phyloP scores from a whole-genome alignment of 2,113 vertebrate genomes.

The Ramphastos sulfuratus region DNA sequence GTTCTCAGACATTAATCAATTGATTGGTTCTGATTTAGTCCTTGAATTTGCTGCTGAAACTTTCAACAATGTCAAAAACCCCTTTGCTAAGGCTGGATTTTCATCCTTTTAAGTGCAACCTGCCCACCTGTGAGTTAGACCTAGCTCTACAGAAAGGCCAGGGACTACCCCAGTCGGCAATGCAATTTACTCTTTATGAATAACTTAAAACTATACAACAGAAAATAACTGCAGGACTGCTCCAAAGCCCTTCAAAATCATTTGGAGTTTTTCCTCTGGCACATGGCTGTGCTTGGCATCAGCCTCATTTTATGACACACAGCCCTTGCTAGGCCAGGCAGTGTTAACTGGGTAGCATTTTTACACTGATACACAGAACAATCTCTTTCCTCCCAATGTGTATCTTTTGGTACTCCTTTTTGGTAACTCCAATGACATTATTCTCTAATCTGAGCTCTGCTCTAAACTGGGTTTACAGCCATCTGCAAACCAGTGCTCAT shows the following conservation, averaged over 20 bases:
- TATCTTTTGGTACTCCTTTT: neutral
- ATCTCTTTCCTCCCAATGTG: neutral
- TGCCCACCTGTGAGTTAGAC: neutral
- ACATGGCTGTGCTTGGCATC: neutral
- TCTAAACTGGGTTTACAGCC: constrained; percentile 46
- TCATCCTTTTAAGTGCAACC: neutral
- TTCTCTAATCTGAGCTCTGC: neutral
- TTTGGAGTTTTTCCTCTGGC: neutral
- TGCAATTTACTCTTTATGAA: neutral
- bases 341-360: neutral
- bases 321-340: neutral
- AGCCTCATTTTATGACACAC: neutral
- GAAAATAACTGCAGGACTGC: neutral
- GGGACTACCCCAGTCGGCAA: neutral
- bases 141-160: neutral
- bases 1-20: neutral
- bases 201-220: neutral
- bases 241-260: neutral
- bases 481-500: constrained; percentile 70
- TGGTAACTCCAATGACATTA: neutral
- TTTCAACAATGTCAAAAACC: constrained; percentile 1
- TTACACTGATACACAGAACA: neutral
- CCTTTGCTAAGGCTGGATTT: neutral
- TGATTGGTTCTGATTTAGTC: neutral
- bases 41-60: constrained; percentile 20